Conservation (phyloP, 2,113 vertebrate species). For the Actinemys pallida region DNA sequence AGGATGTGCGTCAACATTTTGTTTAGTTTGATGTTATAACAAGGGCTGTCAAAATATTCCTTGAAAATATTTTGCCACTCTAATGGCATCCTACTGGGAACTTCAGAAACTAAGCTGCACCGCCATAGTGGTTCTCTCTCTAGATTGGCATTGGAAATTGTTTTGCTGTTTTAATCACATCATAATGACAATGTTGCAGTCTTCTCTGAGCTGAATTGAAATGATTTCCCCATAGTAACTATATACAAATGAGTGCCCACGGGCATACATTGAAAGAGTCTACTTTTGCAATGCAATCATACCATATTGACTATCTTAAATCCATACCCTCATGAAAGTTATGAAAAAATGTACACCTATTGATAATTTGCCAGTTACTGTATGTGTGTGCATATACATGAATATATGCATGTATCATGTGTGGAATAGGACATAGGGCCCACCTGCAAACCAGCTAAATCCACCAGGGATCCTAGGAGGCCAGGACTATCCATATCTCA, state of each 20-base stretch:
- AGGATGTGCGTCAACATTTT: not conserved
- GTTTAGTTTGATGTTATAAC: not conserved
- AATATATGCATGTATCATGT: too few relatives aligned
- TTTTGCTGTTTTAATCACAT: constrained; percentile 1
- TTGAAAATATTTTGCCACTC: not conserved
- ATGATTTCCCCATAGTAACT: not conserved
- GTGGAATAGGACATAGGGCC: too few relatives aligned
- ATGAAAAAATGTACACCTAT: not conserved
- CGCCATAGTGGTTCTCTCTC: not conserved
- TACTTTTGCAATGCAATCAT: not conserved
- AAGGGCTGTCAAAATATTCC: not conserved
- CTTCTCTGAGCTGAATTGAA: not conserved
- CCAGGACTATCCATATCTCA: too few relatives aligned
- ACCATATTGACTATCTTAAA: not conserved
- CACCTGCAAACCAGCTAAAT: too few relatives aligned
- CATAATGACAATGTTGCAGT: not conserved
- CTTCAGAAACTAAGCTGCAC: not conserved
- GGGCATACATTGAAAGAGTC: constrained; percentile 1
- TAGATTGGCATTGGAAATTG: not conserved
- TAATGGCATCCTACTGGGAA: not conserved
- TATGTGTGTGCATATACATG: too few relatives aligned
- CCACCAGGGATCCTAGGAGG: too few relatives aligned
- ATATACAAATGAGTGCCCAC: accelerated
- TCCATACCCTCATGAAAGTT: not conserved
- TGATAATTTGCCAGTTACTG: too few relatives aligned